Conservation (phyloP, 2,888 invertebrate genomes). For the Morpho helenor region DNA sequence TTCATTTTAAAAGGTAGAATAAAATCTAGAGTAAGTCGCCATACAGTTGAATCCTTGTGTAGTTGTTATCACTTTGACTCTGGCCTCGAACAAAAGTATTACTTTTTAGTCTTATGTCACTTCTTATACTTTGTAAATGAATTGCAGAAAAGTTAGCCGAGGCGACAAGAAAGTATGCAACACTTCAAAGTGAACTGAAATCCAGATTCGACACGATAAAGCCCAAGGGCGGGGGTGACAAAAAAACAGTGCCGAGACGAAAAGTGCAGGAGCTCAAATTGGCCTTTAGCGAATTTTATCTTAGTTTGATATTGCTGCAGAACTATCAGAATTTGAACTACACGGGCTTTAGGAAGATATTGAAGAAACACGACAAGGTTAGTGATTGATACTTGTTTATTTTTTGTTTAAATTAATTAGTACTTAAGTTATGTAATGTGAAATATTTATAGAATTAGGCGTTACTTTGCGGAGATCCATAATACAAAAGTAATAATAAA, state of each 20-base stretch:
- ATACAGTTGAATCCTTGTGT: too few species aligned
- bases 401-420: too few species aligned
- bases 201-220: constrained; percentile 78
- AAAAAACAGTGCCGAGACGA: constrained; percentile 82
- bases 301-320: constrained; percentile 96
- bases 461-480: too few species aligned
- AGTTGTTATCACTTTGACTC: too few species aligned
- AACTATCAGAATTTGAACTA: constrained; percentile 99
- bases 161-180: constrained; percentile 96
- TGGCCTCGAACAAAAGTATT: too few species aligned
- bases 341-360: constrained; percentile 98
- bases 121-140: too few species aligned
- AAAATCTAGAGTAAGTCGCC: too few species aligned
- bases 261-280: constrained; percentile 95
- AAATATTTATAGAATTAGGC: too few species aligned
- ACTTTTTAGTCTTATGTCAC: too few species aligned
- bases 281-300: constrained; percentile 99
- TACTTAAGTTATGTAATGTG: too few species aligned
- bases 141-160: constrained; percentile 95
- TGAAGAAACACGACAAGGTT: constrained; percentile 99
- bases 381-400: constrained; percentile 7
- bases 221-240: constrained; percentile 62
- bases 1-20: too few species aligned
- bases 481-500: too few species aligned
- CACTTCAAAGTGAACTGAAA: constrained; percentile 91